A percentile compares a stretch with the other conserved stretches of the same genome.
Evolutionary conservation across 1,140 invertebrate species (phyloP).

Genomic region (Geopemphigus sp.): DNA sequence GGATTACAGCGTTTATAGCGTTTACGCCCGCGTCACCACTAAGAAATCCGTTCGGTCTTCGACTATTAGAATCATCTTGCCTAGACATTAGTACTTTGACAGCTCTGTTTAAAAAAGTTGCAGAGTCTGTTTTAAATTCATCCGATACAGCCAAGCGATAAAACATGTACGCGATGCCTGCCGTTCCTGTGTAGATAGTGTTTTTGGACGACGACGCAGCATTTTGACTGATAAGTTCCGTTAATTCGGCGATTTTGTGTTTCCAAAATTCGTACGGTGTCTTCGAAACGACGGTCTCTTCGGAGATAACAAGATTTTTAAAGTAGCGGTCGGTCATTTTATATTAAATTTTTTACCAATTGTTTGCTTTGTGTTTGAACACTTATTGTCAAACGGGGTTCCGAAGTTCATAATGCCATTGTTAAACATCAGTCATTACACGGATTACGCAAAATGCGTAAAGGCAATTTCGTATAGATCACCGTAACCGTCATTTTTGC

Average conservation of each 20-base stretch:
- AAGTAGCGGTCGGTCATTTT: constrained; percentile 17
- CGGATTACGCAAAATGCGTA: too few species aligned
- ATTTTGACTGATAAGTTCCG: not conserved
- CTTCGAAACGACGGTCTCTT: too few species aligned
- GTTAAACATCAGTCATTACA: too few species aligned
- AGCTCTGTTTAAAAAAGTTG: not conserved
- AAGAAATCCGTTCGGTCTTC: not conserved
- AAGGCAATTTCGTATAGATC: too few species aligned
- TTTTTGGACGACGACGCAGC: constrained; percentile 55
- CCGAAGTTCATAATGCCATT: too few species aligned
- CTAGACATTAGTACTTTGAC: not conserved
- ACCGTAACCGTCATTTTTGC: too few species aligned
- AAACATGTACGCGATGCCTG: constrained; percentile 61
- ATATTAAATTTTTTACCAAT: too few species aligned
- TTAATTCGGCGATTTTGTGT: not conserved
- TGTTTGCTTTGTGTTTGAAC: too few species aligned
- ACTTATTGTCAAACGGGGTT: too few species aligned
- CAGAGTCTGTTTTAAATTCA: not conserved
- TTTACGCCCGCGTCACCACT: constrained; percentile 27
- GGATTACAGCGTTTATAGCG: constrained; percentile 4
- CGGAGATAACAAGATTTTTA: not conserved
- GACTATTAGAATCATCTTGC: not conserved
- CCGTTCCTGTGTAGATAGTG: constrained; percentile 61
- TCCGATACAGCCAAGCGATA: constrained; percentile 59
- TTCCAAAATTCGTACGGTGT: not conserved